phyloP scores from a whole-genome alignment of 2,797 vertebrate species.

The Salmo trutta region DNA sequence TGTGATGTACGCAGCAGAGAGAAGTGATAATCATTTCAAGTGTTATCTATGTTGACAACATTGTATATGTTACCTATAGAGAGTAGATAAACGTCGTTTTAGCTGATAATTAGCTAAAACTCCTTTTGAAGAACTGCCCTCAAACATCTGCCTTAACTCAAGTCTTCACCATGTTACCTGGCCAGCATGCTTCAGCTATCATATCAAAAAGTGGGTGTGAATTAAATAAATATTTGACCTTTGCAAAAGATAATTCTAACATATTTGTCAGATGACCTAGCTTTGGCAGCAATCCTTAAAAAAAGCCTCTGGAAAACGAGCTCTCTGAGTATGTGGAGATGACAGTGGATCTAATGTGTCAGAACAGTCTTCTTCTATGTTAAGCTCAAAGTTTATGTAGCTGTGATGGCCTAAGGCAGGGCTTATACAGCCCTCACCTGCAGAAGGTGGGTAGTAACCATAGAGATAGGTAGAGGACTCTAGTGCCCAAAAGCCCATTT shows the following conservation, averaged over 20 bases:
- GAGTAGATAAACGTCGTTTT: too few relatives aligned
- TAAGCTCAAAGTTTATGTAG: slow-evolving; percentile 42
- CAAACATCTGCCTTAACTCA: not conserved
- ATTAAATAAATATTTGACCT: slow-evolving; percentile 69
- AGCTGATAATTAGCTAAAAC: too few relatives aligned
- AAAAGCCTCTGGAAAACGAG: slow-evolving; percentile 29
- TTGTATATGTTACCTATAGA: not conserved
- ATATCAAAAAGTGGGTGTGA: slow-evolving; percentile 63
- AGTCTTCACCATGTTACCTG: slow-evolving; percentile 40
- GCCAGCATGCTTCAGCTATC: slow-evolving; percentile 57
- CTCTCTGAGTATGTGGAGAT: slow-evolving; percentile 36
- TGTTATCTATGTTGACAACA: not conserved
- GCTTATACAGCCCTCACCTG: slow-evolving; percentile 9
- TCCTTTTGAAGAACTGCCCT: not conserved
- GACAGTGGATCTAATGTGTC: slow-evolving; percentile 43
- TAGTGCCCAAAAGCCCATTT: too few relatives aligned
- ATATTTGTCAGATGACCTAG: slow-evolving; percentile 72
- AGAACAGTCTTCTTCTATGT: slow-evolving; percentile 62
- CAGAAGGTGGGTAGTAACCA: not conserved
- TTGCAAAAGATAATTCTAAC: slow-evolving; percentile 75
- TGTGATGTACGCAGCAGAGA: not conserved
- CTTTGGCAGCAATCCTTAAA: slow-evolving; percentile 44
- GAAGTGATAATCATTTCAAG: not conserved
- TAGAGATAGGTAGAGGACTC: too few relatives aligned
- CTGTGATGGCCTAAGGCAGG: not conserved